These are phyloP conservation scores for Erpetoichthys calabaricus DNA, from an alignment of 2,797 vertebrate genomes.

Conservation along the genomic window DNA sequence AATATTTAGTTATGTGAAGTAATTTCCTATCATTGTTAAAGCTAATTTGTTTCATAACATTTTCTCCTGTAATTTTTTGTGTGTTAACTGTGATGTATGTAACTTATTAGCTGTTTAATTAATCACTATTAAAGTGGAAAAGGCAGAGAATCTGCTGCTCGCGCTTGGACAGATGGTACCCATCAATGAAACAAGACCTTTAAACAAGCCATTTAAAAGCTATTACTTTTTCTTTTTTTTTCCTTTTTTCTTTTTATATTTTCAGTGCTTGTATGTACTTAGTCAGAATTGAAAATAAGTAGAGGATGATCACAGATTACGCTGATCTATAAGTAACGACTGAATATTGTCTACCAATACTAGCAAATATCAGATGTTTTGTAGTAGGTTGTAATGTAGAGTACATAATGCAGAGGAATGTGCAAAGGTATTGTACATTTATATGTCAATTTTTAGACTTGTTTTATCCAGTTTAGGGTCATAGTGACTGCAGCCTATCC, in stretches of 20 bases:
- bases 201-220: slow-evolving; percentile 63
- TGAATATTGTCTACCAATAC: too few relatives aligned
- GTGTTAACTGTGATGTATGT: slow-evolving; percentile 73
- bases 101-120: slow-evolving; percentile 92
- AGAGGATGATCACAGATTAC: too few relatives aligned
- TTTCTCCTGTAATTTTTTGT: slow-evolving; percentile 65
- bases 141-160: slow-evolving; percentile 62
- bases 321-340: too few relatives aligned
- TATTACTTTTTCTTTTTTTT: slow-evolving; percentile 36
- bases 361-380: too few relatives aligned
- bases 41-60: slow-evolving; percentile 84
- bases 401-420: too few relatives aligned
- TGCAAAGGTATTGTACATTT: too few relatives aligned
- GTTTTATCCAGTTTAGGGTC: too few relatives aligned
- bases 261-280: slow-evolving; percentile 32
- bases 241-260: slow-evolving; percentile 12
- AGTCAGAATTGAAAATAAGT: too few relatives aligned
- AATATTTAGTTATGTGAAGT: slow-evolving; percentile 76
- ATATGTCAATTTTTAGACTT: too few relatives aligned
- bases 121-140: slow-evolving; percentile 73
- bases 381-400: too few relatives aligned
- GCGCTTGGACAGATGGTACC: slow-evolving; percentile 80
- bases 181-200: slow-evolving; percentile 68
- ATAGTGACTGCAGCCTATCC: too few relatives aligned
- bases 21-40: slow-evolving; percentile 80